Evolutionary conservation across 2,113 vertebrate genomes (phyloP), one percentile per base, ranked within the genome.

Genomic region (Leuciscus idus): DNA sequence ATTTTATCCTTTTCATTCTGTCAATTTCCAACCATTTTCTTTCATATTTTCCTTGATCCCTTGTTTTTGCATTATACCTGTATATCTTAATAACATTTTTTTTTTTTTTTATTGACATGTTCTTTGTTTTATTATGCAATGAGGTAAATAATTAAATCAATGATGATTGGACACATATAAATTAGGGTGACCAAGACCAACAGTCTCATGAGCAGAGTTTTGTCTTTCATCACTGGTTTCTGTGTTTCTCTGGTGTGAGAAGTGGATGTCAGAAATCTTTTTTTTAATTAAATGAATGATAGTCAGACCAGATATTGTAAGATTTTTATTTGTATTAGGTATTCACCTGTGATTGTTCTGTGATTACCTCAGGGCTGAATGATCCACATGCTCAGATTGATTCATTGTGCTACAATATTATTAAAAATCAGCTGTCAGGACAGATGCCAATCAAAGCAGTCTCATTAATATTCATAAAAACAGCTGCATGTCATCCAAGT

Each of bases 381-480:
- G 43, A 68, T 82, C 30, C 9, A 30, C 62, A 66, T 28, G 61
- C 43, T 50, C 43, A 66, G 50, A 66, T 66, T 68, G 80, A 82
- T 82, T 68, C 39, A 50, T 13, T 21, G 10, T 82, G 62, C 81
- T 73, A 39, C 66, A 59, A 17, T 73, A 74, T 23, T 48, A 72
- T 72, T 70, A 84, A 82, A 70, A 68, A 68, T 72, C 66, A 84
- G 48, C 82, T 74, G 50, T 73, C 82, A 57, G 21, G 50, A 43
- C 66, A 84, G 66, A 84, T 84, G 66, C 59, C 82, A 59, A 59
- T 84, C 82, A 83, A 57, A 57, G 21, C 50, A 10, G 21, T 57
- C 81, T 72, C 21, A 73, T 73, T 59, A 59, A 73, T 59, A 73
- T 36, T 72, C 13, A 83, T 73, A 57, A 33, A 83, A 59, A 72